Base-by-base conservation (phyloP, 2,888 invertebrate genomes). In the Thumatha senex region DNA sequence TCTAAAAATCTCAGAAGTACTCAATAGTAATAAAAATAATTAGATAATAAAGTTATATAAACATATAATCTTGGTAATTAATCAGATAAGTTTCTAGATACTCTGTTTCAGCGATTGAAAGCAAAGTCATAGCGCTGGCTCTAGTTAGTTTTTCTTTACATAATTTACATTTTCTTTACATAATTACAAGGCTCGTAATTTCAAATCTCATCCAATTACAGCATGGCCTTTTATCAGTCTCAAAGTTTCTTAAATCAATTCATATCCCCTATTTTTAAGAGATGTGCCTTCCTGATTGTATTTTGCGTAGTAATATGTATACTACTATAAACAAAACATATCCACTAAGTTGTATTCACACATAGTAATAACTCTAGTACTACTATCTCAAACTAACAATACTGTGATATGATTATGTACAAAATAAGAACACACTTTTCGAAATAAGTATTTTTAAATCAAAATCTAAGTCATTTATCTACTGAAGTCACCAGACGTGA, bases 201-300 rank as follows among this genome's bases (percentile, higher is more conserved):
- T 43, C n/a, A 9, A 42, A 42, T 34, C 11, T 15, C 12, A 34
- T 11, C 31, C 18, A 35, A 13, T n/a, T n/a, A 44, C 43, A 53
- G 38, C 46, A 63, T 61, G 56, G 61, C 56, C 40, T 48, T 48
- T 38, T 42, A 51, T 66, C 66, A 66, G 66, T 66, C 67, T 66
- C 61, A 66, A 44, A 40, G 33, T 45, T 50, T 13, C 36, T 40
- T 34, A 45, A 9, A 14, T 7, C 8, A 10, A 33, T 45, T 41
- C 33, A 51, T n/a, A 41, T 38, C 30, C 12, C 1, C 14, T 8
- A 36, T 24, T 24, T n/a, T 24, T 24, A 24, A 24, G 18, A 4
- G 18, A 2, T 4, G 18, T 24, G 18, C 18, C 18, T 24, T 24
- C 18, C 18, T 24, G 18, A 24, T 24, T 5, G 18, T 4, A 24